These are phyloP conservation scores for Mylabris sibirica DNA, from an alignment of 2,888 invertebrate species.

Conservation along the genomic window DNA sequence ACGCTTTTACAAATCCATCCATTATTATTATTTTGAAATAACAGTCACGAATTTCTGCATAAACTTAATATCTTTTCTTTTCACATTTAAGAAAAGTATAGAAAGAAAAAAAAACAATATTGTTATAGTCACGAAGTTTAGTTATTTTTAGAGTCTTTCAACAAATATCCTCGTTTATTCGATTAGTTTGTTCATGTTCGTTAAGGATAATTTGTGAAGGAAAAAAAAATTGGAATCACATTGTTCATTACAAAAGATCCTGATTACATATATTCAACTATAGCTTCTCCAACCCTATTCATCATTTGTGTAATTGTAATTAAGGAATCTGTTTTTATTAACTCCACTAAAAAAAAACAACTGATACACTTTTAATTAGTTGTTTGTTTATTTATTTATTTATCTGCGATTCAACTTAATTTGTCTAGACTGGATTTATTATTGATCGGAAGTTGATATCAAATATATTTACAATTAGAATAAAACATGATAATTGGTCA, in stretches of 20 bases:
- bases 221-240: background rate
- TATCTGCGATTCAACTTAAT: background rate
- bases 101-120: background rate
- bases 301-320: background rate
- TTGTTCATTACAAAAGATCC: background rate
- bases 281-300: background rate
- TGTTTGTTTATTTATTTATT: background rate
- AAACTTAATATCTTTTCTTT: background rate
- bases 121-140: background rate
- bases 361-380: background rate
- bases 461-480: too few species aligned
- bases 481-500: background rate
- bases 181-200: background rate
- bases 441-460: too few species aligned
- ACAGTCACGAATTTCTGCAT: slow-evolving; percentile 10
- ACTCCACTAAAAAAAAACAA: background rate
- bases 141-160: background rate
- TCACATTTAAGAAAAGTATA: background rate
- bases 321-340: background rate
- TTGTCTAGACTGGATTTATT: background rate
- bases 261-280: background rate
- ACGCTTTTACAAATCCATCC: background rate
- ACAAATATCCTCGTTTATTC: background rate
- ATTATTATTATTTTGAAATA: slow-evolving; percentile 4
- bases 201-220: background rate